Evolutionary conservation across 2,888 invertebrate species (phyloP).

Genomic region (Epinotia brunnichana): DNA sequence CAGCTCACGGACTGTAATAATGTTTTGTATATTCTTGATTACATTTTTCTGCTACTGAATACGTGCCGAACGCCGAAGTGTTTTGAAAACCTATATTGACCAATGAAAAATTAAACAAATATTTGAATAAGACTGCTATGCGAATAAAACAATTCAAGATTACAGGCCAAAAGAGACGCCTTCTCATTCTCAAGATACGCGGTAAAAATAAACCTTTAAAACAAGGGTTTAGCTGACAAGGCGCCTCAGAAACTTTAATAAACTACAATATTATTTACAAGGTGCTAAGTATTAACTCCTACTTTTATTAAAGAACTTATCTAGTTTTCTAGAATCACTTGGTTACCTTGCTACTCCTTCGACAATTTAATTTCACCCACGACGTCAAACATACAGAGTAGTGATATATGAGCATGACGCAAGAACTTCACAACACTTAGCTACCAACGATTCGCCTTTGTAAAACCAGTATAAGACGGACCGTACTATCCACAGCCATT

Average conservation of each 20-base stretch:
- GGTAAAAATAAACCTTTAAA: too few species aligned
- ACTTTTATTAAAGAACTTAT: background rate
- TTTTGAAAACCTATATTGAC: background rate
- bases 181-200: too few species aligned
- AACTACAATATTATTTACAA: background rate
- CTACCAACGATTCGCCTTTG: background rate
- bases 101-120: too few species aligned
- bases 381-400: background rate
- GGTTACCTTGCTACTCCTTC: background rate
- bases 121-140: background rate
- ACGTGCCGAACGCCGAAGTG: background rate
- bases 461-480: background rate
- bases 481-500: background rate
- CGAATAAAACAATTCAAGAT: background rate
- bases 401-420: constrained; percentile 4
- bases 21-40: too few species aligned
- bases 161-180: background rate
- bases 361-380: background rate
- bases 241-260: too few species aligned
- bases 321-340: background rate
- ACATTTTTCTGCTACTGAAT: too few species aligned
- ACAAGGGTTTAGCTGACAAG: too few species aligned
- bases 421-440: background rate
- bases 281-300: too few species aligned
- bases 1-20: too few species aligned